Conservation (phyloP, 2,797 vertebrate species). For the Anas georgica region DNA sequence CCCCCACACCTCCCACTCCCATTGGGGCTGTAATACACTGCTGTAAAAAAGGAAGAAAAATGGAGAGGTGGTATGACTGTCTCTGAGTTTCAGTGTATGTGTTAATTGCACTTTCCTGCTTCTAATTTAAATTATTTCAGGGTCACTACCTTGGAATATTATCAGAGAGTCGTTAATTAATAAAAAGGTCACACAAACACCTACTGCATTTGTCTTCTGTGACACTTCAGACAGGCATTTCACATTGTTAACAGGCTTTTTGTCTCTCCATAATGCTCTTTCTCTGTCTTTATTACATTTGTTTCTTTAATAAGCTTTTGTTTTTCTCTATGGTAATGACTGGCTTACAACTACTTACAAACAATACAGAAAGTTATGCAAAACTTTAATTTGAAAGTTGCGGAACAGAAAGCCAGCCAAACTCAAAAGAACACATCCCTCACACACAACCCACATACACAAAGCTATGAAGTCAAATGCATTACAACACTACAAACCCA, state of each 20-base stretch:
- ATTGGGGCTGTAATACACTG: neutral
- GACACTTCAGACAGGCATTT: neutral
- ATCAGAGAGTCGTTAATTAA: neutral
- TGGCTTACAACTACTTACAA: neutral
- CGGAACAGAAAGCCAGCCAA: constrained; percentile 23
- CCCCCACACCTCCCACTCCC: neutral
- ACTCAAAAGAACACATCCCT: constrained; percentile 21
- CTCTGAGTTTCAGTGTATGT: neutral
- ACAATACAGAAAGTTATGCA: neutral
- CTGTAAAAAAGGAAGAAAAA: neutral
- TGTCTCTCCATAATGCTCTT: neutral
- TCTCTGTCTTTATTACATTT: neutral
- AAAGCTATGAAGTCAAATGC: neutral
- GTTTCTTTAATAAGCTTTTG: constrained; percentile 4
- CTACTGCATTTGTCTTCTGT: neutral
- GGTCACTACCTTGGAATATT: neutral
- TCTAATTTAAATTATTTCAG: neutral
- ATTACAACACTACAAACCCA: neutral
- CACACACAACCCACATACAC: neutral
- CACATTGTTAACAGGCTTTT: neutral
- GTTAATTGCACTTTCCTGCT: neutral
- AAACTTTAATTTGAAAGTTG: constrained; percentile 10
- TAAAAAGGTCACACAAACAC: neutral
- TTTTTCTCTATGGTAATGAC: constrained; percentile 23
- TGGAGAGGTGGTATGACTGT: neutral